Evolutionary conservation across 2,797 vertebrate genomes (phyloP).

Genomic region (Craterocephalus amniculus): DNA sequence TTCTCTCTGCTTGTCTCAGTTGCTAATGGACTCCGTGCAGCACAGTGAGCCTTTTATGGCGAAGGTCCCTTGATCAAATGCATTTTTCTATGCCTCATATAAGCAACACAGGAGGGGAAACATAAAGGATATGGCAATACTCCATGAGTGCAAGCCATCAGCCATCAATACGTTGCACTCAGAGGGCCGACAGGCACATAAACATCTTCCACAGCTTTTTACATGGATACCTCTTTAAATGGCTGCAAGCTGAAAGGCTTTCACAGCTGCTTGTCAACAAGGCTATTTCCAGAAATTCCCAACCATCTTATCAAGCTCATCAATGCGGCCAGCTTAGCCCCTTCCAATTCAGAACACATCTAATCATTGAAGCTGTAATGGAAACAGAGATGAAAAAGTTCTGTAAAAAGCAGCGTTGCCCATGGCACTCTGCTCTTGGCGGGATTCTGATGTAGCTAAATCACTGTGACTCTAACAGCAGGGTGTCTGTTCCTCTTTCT

Average conservation of each 20-base stretch:
- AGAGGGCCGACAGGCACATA: conserved; percentile 15
- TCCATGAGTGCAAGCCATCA: conserved; percentile 34
- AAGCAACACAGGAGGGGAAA: conserved; percentile 34
- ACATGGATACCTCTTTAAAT: conserved; percentile 34
- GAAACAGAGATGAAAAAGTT: conserved; percentile 23
- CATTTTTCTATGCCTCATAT: conserved; percentile 45
- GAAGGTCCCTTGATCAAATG: conserved; percentile 59
- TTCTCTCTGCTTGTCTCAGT: conserved; percentile 43
- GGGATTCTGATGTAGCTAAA: conserved; percentile 17
- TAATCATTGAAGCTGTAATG: conserved; percentile 12
- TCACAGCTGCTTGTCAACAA: conserved; percentile 34
- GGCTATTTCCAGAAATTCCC: conserved; percentile 14
- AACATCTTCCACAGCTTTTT: conserved; percentile 47
- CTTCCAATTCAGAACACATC: conserved; percentile 27
- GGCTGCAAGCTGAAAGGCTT: conserved; percentile 31
- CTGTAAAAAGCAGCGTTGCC: conserved; percentile 27
- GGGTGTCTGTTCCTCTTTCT: conserved; percentile 22
- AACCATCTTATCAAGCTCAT: conserved; percentile 23
- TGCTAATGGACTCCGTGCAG: conserved; percentile 66
- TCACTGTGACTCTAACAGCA: conserved; percentile 21
- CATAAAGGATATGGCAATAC: conserved; percentile 48
- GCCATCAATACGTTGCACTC: conserved; percentile 48
- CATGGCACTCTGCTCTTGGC: conserved; percentile 15
- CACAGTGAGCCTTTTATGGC: conserved; percentile 51
- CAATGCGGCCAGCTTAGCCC: conserved; percentile 2